Evolutionary conservation across 2,797 vertebrate species (phyloP), one percentile per base, ranked within the genome.

Genomic region (Carduelis carduelis): DNA sequence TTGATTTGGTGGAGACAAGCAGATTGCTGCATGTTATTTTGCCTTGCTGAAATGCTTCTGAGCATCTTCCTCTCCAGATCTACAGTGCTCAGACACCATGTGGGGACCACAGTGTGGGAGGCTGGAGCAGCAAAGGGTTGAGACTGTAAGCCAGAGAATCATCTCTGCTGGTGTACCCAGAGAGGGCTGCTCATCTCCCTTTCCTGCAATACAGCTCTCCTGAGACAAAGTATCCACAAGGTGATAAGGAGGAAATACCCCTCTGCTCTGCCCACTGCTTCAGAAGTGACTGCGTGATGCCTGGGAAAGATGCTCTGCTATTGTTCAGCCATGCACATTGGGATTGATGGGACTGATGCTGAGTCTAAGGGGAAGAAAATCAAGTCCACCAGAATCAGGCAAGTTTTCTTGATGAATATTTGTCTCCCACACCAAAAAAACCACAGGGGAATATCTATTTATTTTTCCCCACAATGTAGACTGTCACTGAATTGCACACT

Each of bases 281-380:
- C 87, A 59, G 19, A 81, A 91, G 28, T 0, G 11, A 80, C 32
- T 56, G 37, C 7, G 18, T 39, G n/a, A 44, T 18, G 28, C 20
- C 18, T 34, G 44, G 53, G 50, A 64, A 79, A 78, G 85, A 49
- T 0, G 7, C 7, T 63, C 37, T 0, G 0, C 53, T 37, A 30
- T 1, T 2, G 3, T 32, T 59, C 16, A 57, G 20, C 11, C 10
- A 11, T 3, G 9, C 9, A 39, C 0, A 2, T 2, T 56, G 27
- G 13, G 28, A 53, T 6, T 44, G 49, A 49, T 32, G 28, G 43
- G 21, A 75, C 7, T 82, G 28, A 44, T 11, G 2, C 5, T 0
- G 2, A 49, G 21, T 32, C 23, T 1, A 60, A 43, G 8, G 7
- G 21, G 6, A 12, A 77, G 52, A 59, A 46, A 39, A 32, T 26